phyloP scores from a whole-genome alignment of 2,888 invertebrate genomes.

The Leptinotarsa juncta region DNA sequence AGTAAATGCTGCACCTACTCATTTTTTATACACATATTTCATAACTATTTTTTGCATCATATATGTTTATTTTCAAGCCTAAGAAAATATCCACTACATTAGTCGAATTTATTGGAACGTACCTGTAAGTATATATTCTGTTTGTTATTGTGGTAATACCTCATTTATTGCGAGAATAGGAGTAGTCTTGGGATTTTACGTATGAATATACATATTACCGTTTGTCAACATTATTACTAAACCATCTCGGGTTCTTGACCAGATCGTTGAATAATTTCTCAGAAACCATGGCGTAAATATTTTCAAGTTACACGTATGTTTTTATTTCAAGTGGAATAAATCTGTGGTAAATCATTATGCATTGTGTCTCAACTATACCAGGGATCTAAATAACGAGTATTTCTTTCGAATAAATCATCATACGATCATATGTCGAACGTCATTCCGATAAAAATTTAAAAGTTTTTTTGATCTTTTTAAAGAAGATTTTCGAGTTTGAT shows the following conservation, averaged over 20 bases:
- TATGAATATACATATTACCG: slow-evolving; percentile 16
- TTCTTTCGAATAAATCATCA: not conserved
- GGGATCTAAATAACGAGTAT: too few relatives aligned
- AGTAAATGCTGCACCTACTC: too few relatives aligned
- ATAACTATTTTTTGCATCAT: not conserved
- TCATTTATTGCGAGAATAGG: not conserved
- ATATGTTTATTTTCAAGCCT: not conserved
- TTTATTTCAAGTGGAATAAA: not conserved
- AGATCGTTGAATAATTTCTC: slow-evolving; percentile 1
- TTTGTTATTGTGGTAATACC: slow-evolving; percentile 14
- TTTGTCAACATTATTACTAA: not conserved
- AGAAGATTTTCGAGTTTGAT: too few relatives aligned
- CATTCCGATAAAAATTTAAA: too few relatives aligned
- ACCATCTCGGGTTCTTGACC: not conserved
- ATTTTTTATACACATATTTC: not conserved
- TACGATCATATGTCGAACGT: not conserved
- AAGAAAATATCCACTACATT: not conserved
- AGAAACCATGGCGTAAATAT: not conserved
- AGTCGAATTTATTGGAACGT: not conserved
- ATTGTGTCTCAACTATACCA: too few relatives aligned
- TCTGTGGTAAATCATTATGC: too few relatives aligned
- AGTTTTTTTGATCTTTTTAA: too few relatives aligned
- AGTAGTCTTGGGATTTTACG: slow-evolving; percentile 26
- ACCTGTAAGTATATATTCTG: not conserved
- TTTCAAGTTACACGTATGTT: not conserved